These are phyloP conservation scores for Pycnomerus fuliginosus DNA, from an alignment of 2,888 invertebrate species.

Conservation along the genomic window DNA sequence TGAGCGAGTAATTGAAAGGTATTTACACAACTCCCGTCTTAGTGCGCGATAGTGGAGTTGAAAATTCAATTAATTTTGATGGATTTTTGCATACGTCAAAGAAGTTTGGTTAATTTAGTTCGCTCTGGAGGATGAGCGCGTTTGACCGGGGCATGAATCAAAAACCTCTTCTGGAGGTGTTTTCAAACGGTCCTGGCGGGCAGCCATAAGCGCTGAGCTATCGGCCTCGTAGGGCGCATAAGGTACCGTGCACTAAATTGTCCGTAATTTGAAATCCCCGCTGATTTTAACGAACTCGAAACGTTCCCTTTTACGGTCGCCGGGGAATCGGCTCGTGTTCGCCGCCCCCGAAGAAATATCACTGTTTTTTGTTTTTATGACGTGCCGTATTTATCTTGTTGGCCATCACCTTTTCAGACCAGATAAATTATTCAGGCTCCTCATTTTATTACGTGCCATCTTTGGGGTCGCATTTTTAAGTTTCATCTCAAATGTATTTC, in stretches of 20 bases:
- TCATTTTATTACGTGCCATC: conserved; percentile 20
- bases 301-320: conserved; percentile 9
- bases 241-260: conserved; percentile 46
- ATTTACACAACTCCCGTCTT: conserved; percentile 16
- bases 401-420: conserved; percentile 17
- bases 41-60: conserved; percentile 7
- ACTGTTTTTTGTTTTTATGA: conserved; percentile 23
- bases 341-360: conserved; percentile 14
- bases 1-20: conserved; percentile 18
- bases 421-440: conserved; percentile 20
- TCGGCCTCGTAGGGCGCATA: conserved; percentile 46
- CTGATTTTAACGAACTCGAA: conserved; percentile 26
- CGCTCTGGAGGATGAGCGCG: no score
- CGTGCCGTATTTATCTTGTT: conserved; percentile 21
- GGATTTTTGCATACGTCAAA: conserved; percentile 4
- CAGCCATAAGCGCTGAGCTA: conserved; percentile 43
- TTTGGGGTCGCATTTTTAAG: conserved; percentile 7
- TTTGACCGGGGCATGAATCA: conserved; percentile 1
- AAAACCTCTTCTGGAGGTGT: conserved; percentile 21
- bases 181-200: conserved; percentile 35
- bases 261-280: conserved; percentile 42
- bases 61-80: conserved; percentile 20
- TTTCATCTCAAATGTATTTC: conserved; percentile 3
- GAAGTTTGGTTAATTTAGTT: no score
- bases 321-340: conserved; percentile 10